Evolutionary conservation across 2,888 invertebrate genomes (phyloP).

Genomic region (Acronicta psi): DNA sequence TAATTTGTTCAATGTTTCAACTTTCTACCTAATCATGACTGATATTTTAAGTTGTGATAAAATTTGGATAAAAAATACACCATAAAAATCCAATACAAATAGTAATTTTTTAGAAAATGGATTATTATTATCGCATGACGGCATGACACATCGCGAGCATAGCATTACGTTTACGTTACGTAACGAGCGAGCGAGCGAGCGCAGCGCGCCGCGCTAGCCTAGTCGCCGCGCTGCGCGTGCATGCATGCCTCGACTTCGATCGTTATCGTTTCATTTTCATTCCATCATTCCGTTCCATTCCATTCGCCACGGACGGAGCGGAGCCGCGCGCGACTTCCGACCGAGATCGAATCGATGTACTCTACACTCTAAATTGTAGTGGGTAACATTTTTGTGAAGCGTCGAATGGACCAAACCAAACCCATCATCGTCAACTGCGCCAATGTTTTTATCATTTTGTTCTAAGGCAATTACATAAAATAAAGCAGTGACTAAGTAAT

Average conservation of each 20-base stretch:
- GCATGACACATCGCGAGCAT: slow-evolving; percentile 25
- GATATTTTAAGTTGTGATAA: no score
- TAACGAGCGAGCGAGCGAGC: slow-evolving; percentile 57
- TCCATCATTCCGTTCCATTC: slow-evolving; percentile 60
- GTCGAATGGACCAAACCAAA: slow-evolving; percentile 76
- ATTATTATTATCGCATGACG: slow-evolving; percentile 26
- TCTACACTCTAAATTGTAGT: slow-evolving; percentile 55
- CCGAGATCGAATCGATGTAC: no score
- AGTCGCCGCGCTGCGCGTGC: slow-evolving; percentile 44
- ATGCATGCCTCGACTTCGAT: no score
- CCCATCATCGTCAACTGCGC: slow-evolving; percentile 71
- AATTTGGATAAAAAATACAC: no score
- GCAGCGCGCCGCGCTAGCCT: no score
- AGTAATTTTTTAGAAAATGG: no score
- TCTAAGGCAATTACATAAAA: slow-evolving; percentile 35
- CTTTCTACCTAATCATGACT: no score
- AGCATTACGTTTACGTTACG: no score
- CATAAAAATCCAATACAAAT: no score
- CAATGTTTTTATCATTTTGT: slow-evolving; percentile 72
- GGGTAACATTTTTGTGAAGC: slow-evolving; percentile 76
- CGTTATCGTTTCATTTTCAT: slow-evolving; percentile 60
- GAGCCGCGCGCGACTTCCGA: slow-evolving; percentile 66
- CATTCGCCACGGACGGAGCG: slow-evolving; percentile 67
- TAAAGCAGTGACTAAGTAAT: slow-evolving; percentile 53
- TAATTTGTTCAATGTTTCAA: no score